phyloP scores from a whole-genome alignment of 2,888 invertebrate species.

The Chirona hameri region DNA sequence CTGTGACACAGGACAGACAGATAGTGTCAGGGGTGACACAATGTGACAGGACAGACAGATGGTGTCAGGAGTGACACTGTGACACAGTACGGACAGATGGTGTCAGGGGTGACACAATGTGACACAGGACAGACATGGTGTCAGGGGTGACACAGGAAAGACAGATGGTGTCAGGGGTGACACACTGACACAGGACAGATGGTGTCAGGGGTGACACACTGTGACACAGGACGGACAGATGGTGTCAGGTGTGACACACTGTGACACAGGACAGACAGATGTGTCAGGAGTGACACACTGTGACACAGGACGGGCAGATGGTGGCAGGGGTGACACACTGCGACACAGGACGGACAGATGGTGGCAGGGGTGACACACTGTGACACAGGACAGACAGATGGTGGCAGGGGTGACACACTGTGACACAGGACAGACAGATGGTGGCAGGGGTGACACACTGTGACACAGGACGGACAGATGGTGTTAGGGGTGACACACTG shows the following conservation, averaged over 20 bases:
- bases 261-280: not conserved
- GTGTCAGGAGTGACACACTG: conserved; percentile 10
- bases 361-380: conserved; percentile 3
- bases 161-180: not conserved
- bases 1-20: not conserved
- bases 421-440: not conserved
- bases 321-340: conserved; percentile 3
- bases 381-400: not conserved
- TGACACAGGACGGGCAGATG: not conserved
- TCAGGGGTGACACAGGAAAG: not conserved
- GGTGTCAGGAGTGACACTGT: not conserved
- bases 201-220: conserved; percentile 4
- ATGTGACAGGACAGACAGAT: not conserved
- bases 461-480: not conserved
- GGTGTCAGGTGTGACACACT: conserved; percentile 4
- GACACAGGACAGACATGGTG: not conserved
- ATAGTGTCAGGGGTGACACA: not conserved
- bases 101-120: conserved; percentile 5
- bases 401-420: conserved; percentile 3
- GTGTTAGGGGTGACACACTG: conserved; percentile 9
- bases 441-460: conserved; percentile 3
- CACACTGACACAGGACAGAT: not conserved
- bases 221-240: not conserved
- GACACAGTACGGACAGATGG: not conserved
- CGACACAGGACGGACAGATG: not conserved